Base-by-base conservation (phyloP, 1,140 invertebrate genomes). In the Solenopsis invicta region DNA sequence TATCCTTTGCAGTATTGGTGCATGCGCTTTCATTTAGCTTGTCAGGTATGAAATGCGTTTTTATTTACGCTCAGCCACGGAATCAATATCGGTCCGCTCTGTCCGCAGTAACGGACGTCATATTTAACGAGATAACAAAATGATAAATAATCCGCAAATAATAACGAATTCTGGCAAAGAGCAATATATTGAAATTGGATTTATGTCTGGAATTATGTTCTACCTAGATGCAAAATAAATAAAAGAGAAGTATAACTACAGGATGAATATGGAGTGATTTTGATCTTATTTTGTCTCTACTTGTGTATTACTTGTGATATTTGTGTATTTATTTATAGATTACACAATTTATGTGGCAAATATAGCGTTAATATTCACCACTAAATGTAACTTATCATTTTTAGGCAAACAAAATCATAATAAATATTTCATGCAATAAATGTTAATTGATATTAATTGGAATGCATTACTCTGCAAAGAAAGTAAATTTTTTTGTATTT, bases 51-150 rank as follows among this genome's bases (percentile, higher is more conserved):
- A 54, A 56, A 61, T 45, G 41, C 13, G 18, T 45, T 78, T 78
- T 78, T 62, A 66, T 78, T 78, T 66, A 76, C 16, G 16, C n/a
- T 0, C 61, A 50, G 66, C 45, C 45, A 18, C 34, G 18, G 5
- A 13, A 64, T 41, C 41, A 52, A 66, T 78, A 64, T 78, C 75
- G 10, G 16, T 29, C 29, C 18, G n/a, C 21, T 18, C 24, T 62
- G 56, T 48, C 16, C 56, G 61, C 29, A 18, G 29, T 64, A 77
- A 78, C 18, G 13, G 0, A 50, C 59, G 29, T 78, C 18, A 66
- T 5, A 59, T n/a, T 16, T 37, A 75, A 62, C 18, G 18, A 78
- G 29, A 78, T 50, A 64, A 64, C 61, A 13, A 66, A 78, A 64
- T 34, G 41, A 34, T 37, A 29, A 62, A 45, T 64, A 50, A 18